A percentile compares a stretch with the other conserved stretches of the same genome.
Evolutionary conservation across 1,140 invertebrate genomes (phyloP).

Genomic region (Belonocnema kinseyi): DNA sequence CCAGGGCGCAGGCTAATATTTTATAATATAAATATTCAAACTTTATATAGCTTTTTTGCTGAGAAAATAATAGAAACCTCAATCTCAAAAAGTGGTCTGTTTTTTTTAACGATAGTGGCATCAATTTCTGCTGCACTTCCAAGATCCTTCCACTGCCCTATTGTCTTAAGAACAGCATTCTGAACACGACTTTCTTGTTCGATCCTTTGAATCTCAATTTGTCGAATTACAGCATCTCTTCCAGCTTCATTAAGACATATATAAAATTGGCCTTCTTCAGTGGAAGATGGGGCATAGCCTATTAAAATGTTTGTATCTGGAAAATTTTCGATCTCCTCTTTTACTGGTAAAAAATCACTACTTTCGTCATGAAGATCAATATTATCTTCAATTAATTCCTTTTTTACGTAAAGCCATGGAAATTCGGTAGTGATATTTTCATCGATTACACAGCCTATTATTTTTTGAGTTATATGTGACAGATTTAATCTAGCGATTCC

Average conservation of each 20-base stretch:
- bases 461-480: conserved; percentile 72
- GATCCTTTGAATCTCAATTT: conserved; percentile 77
- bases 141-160: conserved; percentile 78
- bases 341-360: conserved; percentile 78
- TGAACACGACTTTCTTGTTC: conserved; percentile 80
- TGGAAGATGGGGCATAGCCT: conserved; percentile 81
- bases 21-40: too few species aligned
- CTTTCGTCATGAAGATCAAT: conserved; percentile 72
- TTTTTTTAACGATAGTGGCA: conserved; percentile 73
- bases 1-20: too few species aligned
- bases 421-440: conserved; percentile 81
- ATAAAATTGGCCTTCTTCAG: conserved; percentile 81
- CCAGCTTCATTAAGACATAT: conserved; percentile 79
- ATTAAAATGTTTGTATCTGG: conserved; percentile 79
- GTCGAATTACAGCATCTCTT: conserved; percentile 69
- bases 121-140: conserved; percentile 82
- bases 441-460: conserved; percentile 74
- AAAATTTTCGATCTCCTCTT: conserved; percentile 74
- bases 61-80: conserved; percentile 75
- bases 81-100: conserved; percentile 78
- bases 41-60: background rate
- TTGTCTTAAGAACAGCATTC: conserved; percentile 78
- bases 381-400: conserved; percentile 79
- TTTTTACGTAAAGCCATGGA: conserved; percentile 82
- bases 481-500: conserved; percentile 66